Conservation (phyloP, 1,140 invertebrate species). For the Leptoteleia sp. region DNA sequence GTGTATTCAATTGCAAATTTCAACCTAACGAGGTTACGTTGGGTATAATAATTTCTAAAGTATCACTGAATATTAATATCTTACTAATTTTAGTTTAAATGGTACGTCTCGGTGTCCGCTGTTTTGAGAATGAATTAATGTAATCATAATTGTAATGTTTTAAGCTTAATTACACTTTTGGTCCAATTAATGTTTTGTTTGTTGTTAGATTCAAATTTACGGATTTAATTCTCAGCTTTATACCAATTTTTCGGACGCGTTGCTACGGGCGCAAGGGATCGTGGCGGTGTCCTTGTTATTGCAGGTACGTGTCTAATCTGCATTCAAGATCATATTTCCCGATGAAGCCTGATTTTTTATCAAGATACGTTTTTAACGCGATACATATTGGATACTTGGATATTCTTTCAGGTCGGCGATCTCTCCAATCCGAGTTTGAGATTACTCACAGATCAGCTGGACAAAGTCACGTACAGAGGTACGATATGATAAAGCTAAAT, state of each 20-base stretch:
- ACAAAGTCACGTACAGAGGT: constrained; percentile 93
- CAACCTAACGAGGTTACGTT: too few species aligned
- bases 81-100: too few species aligned
- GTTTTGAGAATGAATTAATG: too few species aligned
- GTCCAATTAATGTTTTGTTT: too few species aligned
- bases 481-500: constrained; percentile 71
- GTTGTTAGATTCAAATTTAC: constrained; percentile 94
- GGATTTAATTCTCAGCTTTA: constrained; percentile 97
- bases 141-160: too few species aligned
- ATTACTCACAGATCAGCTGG: constrained; percentile 92
- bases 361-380: constrained; percentile 62
- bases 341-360: constrained; percentile 46
- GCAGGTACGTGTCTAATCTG: constrained; percentile 85
- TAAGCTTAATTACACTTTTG: too few species aligned
- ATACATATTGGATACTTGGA: constrained; percentile 67
- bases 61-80: too few species aligned
- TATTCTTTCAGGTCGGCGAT: constrained; percentile 88
- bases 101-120: too few species aligned
- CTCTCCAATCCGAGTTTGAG: constrained; percentile 92
- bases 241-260: constrained; percentile 93
- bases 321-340: constrained; percentile 49
- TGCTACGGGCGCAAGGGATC: constrained; percentile 93
- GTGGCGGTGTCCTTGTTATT: constrained; percentile 92
- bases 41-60: too few species aligned
- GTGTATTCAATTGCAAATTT: too few species aligned